A percentile compares a stretch with the other conserved stretches of the same genome.
These are phyloP conservation scores for Drosophila engyochracea DNA, from an alignment of 2,888 invertebrate species.

Conservation along the genomic window DNA sequence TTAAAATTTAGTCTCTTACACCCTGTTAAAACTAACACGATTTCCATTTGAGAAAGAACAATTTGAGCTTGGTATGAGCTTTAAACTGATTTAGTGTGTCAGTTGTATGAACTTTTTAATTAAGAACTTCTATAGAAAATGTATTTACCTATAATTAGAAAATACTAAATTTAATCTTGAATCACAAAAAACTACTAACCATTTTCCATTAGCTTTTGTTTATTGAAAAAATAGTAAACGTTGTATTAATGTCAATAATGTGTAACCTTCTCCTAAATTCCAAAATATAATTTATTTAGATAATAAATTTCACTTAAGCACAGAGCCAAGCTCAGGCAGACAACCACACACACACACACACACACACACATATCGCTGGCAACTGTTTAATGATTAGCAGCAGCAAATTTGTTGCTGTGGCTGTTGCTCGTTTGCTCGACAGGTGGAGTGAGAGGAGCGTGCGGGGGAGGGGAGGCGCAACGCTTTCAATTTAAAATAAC, in stretches of 20 bases:
- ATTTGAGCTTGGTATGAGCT: background rate
- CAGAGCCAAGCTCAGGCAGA: slow-evolving; percentile 10
- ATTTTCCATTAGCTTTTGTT: background rate
- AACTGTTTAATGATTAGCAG: slow-evolving; percentile 62
- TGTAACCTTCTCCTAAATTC: background rate
- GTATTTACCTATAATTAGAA: background rate
- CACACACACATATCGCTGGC: slow-evolving; percentile 8
- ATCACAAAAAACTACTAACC: too few relatives aligned
- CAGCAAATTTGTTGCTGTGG: slow-evolving; percentile 39
- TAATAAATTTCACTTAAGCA: slow-evolving; percentile 52
- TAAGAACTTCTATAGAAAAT: background rate
- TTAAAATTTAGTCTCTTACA: background rate
- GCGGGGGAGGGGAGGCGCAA: background rate
- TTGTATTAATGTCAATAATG: background rate
- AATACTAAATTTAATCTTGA: background rate
- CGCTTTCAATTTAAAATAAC: slow-evolving; percentile 66
- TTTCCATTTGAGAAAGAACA: background rate
- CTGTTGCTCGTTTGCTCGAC: slow-evolving; percentile 11
- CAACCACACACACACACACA: background rate
- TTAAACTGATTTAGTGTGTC: background rate
- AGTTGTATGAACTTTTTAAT: background rate
- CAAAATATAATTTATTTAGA: slow-evolving; percentile 40
- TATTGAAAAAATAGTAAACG: background rate
- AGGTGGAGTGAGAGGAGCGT: background rate
- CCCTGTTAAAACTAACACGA: background rate